Evolutionary conservation across 2,113 vertebrate species (phyloP).

Genomic region (Boulengeromyrus knoepffleri): DNA sequence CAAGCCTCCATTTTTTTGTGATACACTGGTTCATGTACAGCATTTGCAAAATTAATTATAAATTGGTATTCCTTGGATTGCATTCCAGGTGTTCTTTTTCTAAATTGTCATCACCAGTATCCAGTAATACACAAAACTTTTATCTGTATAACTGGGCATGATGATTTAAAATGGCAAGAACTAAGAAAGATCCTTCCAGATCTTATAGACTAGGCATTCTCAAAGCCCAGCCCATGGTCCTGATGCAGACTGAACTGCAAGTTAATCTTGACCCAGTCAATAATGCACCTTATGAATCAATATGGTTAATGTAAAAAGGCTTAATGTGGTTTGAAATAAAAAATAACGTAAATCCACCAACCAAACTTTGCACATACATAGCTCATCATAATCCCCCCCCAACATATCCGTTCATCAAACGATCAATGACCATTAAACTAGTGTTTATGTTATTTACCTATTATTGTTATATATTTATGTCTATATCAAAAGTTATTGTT

Average conservation of each 20-base stretch:
- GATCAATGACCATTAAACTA: neutral
- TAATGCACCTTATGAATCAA: neutral
- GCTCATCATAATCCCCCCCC: neutral
- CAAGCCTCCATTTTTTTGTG: neutral
- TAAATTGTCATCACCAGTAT: neutral
- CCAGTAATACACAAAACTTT: neutral
- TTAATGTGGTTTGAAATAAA: neutral
- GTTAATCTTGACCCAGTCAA: neutral
- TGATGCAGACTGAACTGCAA: neutral
- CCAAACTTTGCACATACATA: neutral
- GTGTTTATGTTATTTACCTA: neutral
- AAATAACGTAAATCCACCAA: neutral
- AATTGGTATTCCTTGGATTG: neutral
- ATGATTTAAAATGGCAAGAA: neutral
- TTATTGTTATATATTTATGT: neutral
- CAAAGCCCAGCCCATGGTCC: neutral
- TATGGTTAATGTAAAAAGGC: neutral
- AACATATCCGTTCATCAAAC: neutral
- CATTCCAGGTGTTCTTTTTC: neutral
- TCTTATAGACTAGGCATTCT: neutral
- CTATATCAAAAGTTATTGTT: neutral
- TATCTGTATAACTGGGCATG: neutral
- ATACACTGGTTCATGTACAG: neutral
- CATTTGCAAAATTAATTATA: neutral
- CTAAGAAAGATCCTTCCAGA: neutral